These are phyloP conservation scores for Xyrichtys novacula DNA, from an alignment of 2,797 vertebrate genomes.

Conservation along the genomic window DNA sequence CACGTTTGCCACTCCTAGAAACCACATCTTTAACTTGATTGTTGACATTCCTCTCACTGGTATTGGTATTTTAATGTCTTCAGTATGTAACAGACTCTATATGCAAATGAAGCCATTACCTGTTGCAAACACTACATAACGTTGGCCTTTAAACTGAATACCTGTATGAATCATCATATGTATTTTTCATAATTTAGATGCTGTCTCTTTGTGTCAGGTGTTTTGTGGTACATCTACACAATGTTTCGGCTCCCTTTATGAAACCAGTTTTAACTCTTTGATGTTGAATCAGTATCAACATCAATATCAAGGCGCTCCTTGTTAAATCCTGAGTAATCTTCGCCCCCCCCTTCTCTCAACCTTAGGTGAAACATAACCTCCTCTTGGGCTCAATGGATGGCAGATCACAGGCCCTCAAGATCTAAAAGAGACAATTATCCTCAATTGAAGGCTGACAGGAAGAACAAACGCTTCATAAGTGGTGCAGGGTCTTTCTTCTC, in stretches of 20 bases:
- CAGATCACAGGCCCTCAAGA: constrained; percentile 84
- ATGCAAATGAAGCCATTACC: background rate
- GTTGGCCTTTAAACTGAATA: background rate
- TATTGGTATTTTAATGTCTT: background rate
- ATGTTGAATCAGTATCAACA: constrained; percentile 52
- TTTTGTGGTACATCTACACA: constrained; percentile 1
- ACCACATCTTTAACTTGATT: too few species aligned
- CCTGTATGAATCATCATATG: constrained; percentile 7
- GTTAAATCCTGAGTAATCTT: constrained; percentile 34
- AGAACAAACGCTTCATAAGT: constrained; percentile 86
- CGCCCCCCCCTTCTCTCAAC: constrained; percentile 20
- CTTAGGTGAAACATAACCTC: constrained; percentile 77
- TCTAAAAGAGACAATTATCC: constrained; percentile 88
- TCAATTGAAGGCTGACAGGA: constrained; percentile 86
- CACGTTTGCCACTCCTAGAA: too few species aligned
- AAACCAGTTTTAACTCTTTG: constrained; percentile 47
- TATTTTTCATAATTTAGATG: background rate
- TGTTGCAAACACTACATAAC: background rate
- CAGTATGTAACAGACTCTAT: background rate
- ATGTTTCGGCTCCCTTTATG: constrained; percentile 2
- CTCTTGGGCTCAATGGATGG: constrained; percentile 82
- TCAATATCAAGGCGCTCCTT: constrained; percentile 64
- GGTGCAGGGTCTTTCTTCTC: constrained; percentile 73
- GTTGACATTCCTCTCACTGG: too few species aligned
- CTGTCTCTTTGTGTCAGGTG: background rate